Percentiles rank a stretch among this genome's conserved stretches.
phyloP scores from a whole-genome alignment of 2,888 invertebrate species.

The Torymus texanus region DNA sequence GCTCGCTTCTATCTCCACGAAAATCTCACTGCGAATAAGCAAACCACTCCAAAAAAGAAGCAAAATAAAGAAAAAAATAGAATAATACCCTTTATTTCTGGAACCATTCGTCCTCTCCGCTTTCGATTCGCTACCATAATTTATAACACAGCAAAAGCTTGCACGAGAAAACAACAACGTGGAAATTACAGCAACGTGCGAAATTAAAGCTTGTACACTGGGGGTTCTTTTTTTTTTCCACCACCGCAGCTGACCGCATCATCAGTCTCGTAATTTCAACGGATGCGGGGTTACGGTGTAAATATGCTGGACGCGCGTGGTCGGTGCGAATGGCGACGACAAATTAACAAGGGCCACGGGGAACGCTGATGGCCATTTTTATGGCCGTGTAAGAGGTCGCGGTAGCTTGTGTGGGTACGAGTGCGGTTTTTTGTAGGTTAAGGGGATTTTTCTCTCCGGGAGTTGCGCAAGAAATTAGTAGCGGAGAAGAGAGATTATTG shows the following conservation, averaged over 20 bases:
- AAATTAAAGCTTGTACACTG: slow-evolving; percentile 23
- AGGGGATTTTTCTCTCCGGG: no score
- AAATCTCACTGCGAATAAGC: no score
- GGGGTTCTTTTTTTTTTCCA: neutral
- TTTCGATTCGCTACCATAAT: no score
- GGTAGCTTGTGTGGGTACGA: neutral
- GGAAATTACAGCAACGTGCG: slow-evolving; percentile 19
- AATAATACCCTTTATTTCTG: no score
- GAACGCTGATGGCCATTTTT: slow-evolving; percentile 7
- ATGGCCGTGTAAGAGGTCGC: neutral
- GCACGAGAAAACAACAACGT: neutral
- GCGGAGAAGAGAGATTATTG: no score
- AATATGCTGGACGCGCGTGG: slow-evolving; percentile 9
- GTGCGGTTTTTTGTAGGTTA: neutral
- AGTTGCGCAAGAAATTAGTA: no score
- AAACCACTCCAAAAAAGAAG: no score
- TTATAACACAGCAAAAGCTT: no score
- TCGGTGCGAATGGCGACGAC: neutral
- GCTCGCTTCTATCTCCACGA: neutral
- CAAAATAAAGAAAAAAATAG: no score
- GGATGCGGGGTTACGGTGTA: neutral
- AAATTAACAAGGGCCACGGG: slow-evolving; percentile 14
- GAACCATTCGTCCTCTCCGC: no score
- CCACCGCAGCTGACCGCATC: slow-evolving; percentile 30
- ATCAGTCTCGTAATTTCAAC: slow-evolving; percentile 34